Evolutionary conservation across 2,888 invertebrate species (phyloP).

Genomic region (Labia minor): DNA sequence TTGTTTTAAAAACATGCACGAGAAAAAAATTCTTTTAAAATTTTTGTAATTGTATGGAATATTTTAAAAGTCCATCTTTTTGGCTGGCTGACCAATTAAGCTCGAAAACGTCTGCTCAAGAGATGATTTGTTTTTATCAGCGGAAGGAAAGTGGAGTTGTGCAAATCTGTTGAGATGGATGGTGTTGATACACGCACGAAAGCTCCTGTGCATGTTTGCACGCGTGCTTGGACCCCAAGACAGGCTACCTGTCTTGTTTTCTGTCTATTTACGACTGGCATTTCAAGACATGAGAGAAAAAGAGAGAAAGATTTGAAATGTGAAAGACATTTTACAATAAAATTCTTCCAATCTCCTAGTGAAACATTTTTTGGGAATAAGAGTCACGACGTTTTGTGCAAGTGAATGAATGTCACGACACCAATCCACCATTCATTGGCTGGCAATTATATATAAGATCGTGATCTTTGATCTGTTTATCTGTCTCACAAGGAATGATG

Average conservation of each 20-base stretch:
- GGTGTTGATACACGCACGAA: not conserved
- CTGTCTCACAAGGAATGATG: not conserved
- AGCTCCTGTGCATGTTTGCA: not conserved
- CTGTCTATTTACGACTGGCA: not conserved
- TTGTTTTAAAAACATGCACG: too few species aligned
- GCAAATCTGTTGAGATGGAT: too few species aligned
- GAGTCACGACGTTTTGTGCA: not conserved
- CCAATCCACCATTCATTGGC: not conserved
- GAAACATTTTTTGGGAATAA: not conserved
- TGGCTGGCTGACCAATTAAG: too few species aligned
- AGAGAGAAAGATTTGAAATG: not conserved
- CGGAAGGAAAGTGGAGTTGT: too few species aligned
- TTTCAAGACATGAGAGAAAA: too few species aligned
- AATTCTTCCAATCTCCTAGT: not conserved
- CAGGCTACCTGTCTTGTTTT: not conserved
- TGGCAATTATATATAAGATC: not conserved
- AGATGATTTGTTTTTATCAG: too few species aligned
- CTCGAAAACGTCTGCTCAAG: too few species aligned
- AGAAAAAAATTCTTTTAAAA: too few species aligned
- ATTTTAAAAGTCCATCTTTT: too few species aligned
- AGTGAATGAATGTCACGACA: not conserved
- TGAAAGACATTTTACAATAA: not conserved
- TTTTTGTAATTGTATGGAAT: too few species aligned
- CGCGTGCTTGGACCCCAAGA: not conserved
- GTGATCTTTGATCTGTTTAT: conserved; percentile 2